A percentile compares a stretch with the other conserved stretches of the same genome.
Conservation (phyloP, 2,888 invertebrate genomes). For the Quadroppia sp. region DNA sequence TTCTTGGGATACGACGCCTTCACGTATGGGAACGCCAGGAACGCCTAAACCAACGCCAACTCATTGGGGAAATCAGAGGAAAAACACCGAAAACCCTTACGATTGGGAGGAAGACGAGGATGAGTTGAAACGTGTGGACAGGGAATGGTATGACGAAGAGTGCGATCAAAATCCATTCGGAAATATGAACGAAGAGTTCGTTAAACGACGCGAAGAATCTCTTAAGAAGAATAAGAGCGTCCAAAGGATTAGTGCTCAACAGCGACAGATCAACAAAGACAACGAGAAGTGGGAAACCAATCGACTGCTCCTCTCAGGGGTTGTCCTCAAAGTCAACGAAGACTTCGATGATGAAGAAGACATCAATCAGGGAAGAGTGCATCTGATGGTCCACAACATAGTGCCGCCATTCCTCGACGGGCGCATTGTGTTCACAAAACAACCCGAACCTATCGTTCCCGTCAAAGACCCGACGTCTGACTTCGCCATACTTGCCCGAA, state of each 20-base stretch:
- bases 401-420: slow-evolving; percentile 98
- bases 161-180: slow-evolving; percentile 91
- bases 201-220: slow-evolving; percentile 86
- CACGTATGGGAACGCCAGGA: neutral
- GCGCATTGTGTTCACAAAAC: slow-evolving; percentile 96
- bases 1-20: slow-evolving; percentile 37
- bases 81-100: slow-evolving; percentile 61
- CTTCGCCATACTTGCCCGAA: slow-evolving; percentile 91
- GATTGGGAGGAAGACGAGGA: slow-evolving; percentile 83
- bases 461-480: slow-evolving; percentile 92
- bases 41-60: slow-evolving; percentile 39
- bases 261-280: slow-evolving; percentile 95
- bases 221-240: slow-evolving; percentile 71
- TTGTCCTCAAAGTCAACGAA: slow-evolving; percentile 79
- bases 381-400: slow-evolving; percentile 93
- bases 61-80: slow-evolving; percentile 38
- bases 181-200: slow-evolving; percentile 82
- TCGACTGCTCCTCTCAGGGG: slow-evolving; percentile 84
- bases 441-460: slow-evolving; percentile 97
- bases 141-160: slow-evolving; percentile 97
- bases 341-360: slow-evolving; percentile 89
- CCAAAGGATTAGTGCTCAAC: slow-evolving; percentile 80
- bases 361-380: slow-evolving; percentile 88
- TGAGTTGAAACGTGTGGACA: slow-evolving; percentile 82
- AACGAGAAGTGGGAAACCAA: slow-evolving; percentile 99